Evolutionary conservation across 2,113 vertebrate species (phyloP).

Genomic region (Canis aureus): DNA sequence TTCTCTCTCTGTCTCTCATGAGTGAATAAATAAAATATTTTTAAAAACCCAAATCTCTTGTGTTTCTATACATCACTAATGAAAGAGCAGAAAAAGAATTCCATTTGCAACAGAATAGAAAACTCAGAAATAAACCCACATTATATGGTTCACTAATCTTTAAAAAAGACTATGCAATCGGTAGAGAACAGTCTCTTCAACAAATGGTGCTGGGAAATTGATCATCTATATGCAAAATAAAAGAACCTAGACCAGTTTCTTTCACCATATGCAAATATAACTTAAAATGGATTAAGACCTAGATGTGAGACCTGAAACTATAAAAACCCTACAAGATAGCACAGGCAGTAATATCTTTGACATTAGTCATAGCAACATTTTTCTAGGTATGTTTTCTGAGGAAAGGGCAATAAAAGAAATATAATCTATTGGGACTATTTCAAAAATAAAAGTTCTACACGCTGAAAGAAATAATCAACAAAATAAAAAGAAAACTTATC

Average conservation of each 20-base stretch:
- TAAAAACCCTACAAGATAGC: background rate
- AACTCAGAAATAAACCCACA: background rate
- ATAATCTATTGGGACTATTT: background rate
- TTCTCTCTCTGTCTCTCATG: too few relatives aligned
- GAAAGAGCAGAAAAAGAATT: background rate
- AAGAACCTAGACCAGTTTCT: background rate
- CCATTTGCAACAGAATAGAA: background rate
- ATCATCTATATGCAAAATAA: background rate
- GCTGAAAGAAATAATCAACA: background rate
- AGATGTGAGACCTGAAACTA: background rate
- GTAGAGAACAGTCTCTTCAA: background rate
- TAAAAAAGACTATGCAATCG: background rate
- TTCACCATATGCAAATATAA: background rate
- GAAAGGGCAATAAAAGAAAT: background rate
- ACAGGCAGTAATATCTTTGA: background rate
- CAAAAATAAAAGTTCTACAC: background rate
- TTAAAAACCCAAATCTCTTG: background rate
- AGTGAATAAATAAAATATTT: too few relatives aligned
- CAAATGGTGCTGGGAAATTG: background rate
- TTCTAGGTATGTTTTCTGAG: background rate
- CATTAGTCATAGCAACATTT: background rate
- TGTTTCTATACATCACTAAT: background rate
- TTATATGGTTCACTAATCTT: background rate
- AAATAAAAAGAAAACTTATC: background rate
- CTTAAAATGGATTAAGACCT: background rate